Evolutionary conservation across 2,888 invertebrate species (phyloP).

Genomic region (Autographa pulchrina): DNA sequence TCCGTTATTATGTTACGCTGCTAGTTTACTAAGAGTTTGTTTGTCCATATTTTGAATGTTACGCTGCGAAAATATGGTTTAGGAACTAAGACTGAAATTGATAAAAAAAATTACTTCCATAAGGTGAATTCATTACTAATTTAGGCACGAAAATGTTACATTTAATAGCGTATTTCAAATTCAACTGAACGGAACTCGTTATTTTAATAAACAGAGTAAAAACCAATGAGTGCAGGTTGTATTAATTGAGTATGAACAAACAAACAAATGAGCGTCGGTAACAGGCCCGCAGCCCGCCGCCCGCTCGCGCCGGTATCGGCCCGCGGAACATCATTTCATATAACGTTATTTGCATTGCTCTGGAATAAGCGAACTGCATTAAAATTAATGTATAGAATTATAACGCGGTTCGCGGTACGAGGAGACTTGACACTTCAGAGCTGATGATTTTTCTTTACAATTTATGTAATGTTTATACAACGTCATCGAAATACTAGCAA

Average conservation of each 20-base stretch:
- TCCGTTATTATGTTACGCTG: slow-evolving; percentile 28
- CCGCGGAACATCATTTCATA: slow-evolving; percentile 38
- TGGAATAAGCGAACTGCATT: slow-evolving; percentile 53
- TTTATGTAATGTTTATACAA: no score
- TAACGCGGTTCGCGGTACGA: slow-evolving; percentile 18
- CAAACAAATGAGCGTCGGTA: slow-evolving; percentile 29
- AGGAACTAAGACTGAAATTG: no score
- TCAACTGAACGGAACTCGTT: no score
- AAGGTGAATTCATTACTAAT: no score
- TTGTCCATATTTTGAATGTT: slow-evolving; percentile 7
- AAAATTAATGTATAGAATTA: slow-evolving; percentile 50
- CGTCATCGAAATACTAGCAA: background rate
- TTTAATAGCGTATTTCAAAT: background rate
- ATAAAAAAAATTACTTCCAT: no score
- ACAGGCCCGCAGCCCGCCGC: background rate
- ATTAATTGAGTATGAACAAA: slow-evolving; percentile 37
- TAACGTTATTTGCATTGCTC: slow-evolving; percentile 49
- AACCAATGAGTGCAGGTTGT: slow-evolving; percentile 22
- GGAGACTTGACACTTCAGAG: background rate
- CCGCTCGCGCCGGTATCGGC: slow-evolving; percentile 29
- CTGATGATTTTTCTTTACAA: no score
- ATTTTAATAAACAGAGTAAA: background rate
- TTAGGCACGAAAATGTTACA: background rate
- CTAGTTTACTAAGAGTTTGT: slow-evolving; percentile 10
- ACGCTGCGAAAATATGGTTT: background rate